These are phyloP conservation scores for Diceros bicornis DNA, from an alignment of 2,797 vertebrate species.

Conservation along the genomic window DNA sequence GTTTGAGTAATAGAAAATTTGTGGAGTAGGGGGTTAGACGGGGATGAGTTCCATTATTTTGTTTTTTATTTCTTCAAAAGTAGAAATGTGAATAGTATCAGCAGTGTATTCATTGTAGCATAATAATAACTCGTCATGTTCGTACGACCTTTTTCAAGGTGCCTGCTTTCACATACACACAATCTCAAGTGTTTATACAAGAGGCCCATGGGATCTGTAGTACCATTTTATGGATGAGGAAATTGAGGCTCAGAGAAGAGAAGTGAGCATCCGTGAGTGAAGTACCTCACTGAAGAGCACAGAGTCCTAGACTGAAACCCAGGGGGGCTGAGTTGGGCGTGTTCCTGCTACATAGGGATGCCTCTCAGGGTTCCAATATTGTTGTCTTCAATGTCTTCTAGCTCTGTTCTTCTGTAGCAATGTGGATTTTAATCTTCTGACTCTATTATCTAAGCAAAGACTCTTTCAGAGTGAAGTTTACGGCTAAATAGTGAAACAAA, in stretches of 20 bases:
- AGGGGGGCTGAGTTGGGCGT: fast-evolving
- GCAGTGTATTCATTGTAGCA: background rate
- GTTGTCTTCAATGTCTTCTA: background rate
- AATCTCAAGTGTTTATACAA: background rate
- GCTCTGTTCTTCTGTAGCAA: background rate
- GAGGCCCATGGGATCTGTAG: background rate
- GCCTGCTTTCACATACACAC: background rate
- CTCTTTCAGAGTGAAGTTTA: background rate
- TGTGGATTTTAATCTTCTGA: background rate
- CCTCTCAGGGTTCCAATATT: fast-evolving
- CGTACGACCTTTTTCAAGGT: background rate
- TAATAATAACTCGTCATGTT: background rate
- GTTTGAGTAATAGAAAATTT: background rate
- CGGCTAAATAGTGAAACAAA: background rate
- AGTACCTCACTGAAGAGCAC: background rate
- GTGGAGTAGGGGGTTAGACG: no score
- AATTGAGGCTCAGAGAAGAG: background rate
- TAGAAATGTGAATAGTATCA: background rate
- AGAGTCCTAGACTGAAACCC: background rate
- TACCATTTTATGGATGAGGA: background rate
- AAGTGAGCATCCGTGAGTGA: background rate
- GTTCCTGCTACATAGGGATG: background rate
- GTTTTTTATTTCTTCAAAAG: background rate
- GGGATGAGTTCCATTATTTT: background rate
- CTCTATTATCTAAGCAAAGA: background rate